A percentile compares a stretch with the other conserved stretches of the same genome.
Evolutionary conservation across 2,797 vertebrate species (phyloP).

Genomic region (Anguilla megastoma): DNA sequence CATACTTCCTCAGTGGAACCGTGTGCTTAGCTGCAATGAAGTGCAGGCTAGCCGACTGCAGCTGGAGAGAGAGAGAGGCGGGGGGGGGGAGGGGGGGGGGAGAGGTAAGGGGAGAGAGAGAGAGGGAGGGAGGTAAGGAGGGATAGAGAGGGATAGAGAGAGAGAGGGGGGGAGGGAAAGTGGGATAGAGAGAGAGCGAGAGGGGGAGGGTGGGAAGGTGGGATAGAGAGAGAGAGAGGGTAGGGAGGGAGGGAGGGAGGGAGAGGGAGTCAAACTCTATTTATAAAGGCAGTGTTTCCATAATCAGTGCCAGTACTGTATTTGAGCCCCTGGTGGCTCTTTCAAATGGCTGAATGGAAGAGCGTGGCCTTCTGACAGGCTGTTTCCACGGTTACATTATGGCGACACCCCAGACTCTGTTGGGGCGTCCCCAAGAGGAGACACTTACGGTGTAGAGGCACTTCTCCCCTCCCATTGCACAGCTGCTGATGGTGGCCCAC

Average conservation of each 20-base stretch:
- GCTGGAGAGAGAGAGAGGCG: constrained; percentile 49
- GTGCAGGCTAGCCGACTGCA: constrained; percentile 70
- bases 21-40: constrained; percentile 75
- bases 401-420: background rate
- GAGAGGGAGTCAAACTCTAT: background rate
- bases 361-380: background rate
- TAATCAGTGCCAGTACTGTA: background rate
- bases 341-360: background rate
- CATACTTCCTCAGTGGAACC: constrained; percentile 52
- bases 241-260: too few species aligned
- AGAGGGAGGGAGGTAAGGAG: background rate
- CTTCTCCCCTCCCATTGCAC: constrained; percentile 67
- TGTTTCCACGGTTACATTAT: background rate
- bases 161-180: too few species aligned
- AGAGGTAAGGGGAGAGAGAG: background rate
- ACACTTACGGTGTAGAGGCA: constrained; percentile 71
- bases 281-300: too few species aligned
- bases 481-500: constrained; percentile 67
- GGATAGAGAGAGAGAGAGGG: background rate
- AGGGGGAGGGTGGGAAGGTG: background rate
- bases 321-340: background rate
- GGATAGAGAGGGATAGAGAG: background rate
- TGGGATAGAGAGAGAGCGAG: background rate
- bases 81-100: background rate
- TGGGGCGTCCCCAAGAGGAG: background rate